phyloP scores from a whole-genome alignment of 2,113 vertebrate genomes.

The Gracilinanus agilis region DNA sequence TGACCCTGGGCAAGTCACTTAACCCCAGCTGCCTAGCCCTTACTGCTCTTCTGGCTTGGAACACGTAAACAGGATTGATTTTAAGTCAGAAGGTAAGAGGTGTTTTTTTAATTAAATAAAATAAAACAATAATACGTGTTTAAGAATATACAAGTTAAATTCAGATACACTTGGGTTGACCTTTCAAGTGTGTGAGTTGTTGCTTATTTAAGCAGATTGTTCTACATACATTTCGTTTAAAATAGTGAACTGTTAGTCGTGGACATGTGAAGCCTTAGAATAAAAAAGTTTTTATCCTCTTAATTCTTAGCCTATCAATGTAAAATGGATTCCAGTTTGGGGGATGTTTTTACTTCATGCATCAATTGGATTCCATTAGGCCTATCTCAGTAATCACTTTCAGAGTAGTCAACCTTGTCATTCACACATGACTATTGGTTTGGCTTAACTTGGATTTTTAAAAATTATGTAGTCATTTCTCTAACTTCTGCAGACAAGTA shows the following conservation, averaged over 20 bases:
- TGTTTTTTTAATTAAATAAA: no score
- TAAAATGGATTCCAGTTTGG: background rate
- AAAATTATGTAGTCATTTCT: background rate
- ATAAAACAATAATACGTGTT: slow-evolving; percentile 6
- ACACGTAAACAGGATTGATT: no score
- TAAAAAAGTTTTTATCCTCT: slow-evolving; percentile 22
- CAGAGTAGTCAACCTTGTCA: background rate
- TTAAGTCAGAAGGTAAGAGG: no score
- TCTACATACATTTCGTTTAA: slow-evolving; percentile 27
- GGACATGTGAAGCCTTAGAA: slow-evolving; percentile 19
- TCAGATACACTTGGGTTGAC: background rate
- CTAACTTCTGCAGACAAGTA: slow-evolving; percentile 45
- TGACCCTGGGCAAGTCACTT: no score
- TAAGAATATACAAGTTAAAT: slow-evolving; percentile 23
- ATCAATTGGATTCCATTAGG: background rate
- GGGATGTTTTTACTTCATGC: background rate
- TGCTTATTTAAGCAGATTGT: background rate
- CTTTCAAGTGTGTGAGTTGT: background rate
- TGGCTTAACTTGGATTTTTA: background rate
- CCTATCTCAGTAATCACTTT: background rate
- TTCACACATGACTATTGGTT: slow-evolving; percentile 1
- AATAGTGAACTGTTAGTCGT: background rate
- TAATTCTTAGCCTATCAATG: background rate
- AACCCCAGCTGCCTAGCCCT: no score
- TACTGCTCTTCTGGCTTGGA: no score